Percentiles rank a stretch among this genome's conserved stretches.
phyloP scores from a whole-genome alignment of 2,113 vertebrate genomes.

The Halichoerus grypus region DNA sequence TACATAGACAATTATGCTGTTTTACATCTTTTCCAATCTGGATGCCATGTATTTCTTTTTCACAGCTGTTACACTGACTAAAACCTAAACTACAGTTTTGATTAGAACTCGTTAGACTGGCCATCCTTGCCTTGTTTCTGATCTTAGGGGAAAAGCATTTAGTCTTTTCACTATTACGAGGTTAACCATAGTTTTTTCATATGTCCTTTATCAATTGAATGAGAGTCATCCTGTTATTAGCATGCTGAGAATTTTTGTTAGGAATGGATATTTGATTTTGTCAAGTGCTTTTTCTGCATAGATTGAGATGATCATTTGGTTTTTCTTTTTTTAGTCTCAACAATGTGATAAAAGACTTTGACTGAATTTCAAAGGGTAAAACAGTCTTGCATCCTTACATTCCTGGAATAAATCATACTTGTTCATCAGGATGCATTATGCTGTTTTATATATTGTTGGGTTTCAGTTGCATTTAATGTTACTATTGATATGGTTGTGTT shows the following conservation, averaged over 20 bases:
- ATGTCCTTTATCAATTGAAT: neutral
- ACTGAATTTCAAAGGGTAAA: neutral
- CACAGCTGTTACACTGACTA: neutral
- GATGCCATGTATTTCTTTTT: neutral
- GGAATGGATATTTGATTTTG: neutral
- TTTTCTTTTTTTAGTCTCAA: neutral
- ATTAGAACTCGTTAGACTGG: neutral
- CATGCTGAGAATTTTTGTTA: neutral
- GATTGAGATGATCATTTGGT: neutral
- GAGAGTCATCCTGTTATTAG: neutral
- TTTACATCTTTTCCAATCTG: neutral
- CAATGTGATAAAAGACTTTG: neutral
- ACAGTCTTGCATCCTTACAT: neutral
- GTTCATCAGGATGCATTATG: neutral
- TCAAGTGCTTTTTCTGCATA: neutral
- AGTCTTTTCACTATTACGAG: neutral
- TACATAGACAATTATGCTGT: neutral
- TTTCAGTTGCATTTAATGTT: neutral
- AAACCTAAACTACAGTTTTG: neutral
- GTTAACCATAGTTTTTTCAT: neutral
- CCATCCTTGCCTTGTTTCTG: neutral
- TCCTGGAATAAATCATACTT: neutral
- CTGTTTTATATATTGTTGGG: neutral
- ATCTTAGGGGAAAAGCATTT: neutral
- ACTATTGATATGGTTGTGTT: neutral